Base-by-base conservation (phyloP, 2,797 vertebrate species). In the Thunnus albacares region DNA sequence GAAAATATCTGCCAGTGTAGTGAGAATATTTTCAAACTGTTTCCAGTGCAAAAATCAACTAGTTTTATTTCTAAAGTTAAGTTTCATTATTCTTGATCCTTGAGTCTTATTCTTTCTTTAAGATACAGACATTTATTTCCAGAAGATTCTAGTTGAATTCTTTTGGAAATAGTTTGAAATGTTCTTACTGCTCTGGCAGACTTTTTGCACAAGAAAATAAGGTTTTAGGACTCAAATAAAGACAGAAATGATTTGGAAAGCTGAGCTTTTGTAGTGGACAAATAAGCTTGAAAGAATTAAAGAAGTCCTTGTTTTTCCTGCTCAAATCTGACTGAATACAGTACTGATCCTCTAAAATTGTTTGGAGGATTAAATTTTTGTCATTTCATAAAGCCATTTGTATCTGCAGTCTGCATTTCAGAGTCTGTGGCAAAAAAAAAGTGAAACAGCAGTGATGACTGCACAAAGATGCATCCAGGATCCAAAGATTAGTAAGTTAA, bases 351-450 rank as follows among this genome's bases (percentile, higher is more conserved):
- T 67, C 11, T 7, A 20, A 24, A 24, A 24, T 24, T 24, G 24
- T 24, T 24, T 24, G 24, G 24, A 24, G 55, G 56, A 22, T 64
- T 64, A 13, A 33, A 45, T n/a, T 62, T 61, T 67, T 66, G 33
- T 77, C 20, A 53, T 63, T 58, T 57, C n/a, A 12, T 12, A 41
- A 41, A 41, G 11, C 38, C 38, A 41, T 41, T 41, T 13, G 41
- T 13, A 43, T 68, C 64, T 68, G 63, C 52, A 62, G 52, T 53
- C 65, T 66, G 57, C 52, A 60, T 71, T 71, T 47, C 66, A 59
- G 60, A 22, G 38, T 38, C 38, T 43, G 41, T 4, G 4, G 41
- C 41, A 43, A 43, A 12, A 38, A 38, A 38, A 57, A 38, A 1
- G 6, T 33, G 30, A 71, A 55, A 52, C 24, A 18, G 26, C 20